Percentiles rank a stretch among this genome's conserved stretches.
These are phyloP conservation scores for Gymnoscopelus braueri DNA, from an alignment of 2,797 vertebrate genomes.

Conservation along the genomic window DNA sequence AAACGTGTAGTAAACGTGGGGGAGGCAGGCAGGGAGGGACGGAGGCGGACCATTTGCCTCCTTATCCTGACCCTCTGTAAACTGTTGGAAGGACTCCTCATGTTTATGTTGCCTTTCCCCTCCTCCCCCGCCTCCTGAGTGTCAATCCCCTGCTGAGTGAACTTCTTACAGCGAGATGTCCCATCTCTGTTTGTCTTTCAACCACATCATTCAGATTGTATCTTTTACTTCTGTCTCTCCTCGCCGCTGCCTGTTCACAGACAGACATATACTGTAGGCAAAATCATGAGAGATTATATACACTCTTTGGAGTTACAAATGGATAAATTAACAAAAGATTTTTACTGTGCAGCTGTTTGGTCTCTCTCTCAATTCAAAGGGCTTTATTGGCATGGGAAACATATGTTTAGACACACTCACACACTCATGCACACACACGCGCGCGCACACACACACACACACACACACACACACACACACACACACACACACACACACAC, in stretches of 20 bases:
- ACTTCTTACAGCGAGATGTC: background rate
- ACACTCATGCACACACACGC: too few species aligned
- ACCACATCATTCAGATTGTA: background rate
- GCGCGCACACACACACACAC: too few species aligned
- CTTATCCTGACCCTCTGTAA: conserved; percentile 51
- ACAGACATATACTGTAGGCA: too few species aligned
- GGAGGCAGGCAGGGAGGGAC: conserved; percentile 31
- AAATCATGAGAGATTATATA: too few species aligned
- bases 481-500: too few species aligned
- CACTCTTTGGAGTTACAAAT: too few species aligned
- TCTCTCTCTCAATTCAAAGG: too few species aligned
- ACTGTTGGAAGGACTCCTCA: conserved; percentile 53
- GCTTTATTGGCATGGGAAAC: too few species aligned
- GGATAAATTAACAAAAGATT: too few species aligned
- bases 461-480: too few species aligned
- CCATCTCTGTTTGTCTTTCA: conserved; percentile 6
- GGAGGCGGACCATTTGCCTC: conserved; percentile 36
- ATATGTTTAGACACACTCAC: too few species aligned
- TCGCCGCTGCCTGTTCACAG: background rate
- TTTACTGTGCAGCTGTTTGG: too few species aligned
- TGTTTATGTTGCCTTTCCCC: conserved; percentile 16
- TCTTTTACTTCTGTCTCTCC: background rate
- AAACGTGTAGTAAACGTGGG: conserved; percentile 39
- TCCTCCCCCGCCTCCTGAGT: conserved; percentile 16
- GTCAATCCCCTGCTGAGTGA: conserved; percentile 16